Evolutionary conservation across 2,888 invertebrate genomes (phyloP).

Genomic region (Dione vanillae): DNA sequence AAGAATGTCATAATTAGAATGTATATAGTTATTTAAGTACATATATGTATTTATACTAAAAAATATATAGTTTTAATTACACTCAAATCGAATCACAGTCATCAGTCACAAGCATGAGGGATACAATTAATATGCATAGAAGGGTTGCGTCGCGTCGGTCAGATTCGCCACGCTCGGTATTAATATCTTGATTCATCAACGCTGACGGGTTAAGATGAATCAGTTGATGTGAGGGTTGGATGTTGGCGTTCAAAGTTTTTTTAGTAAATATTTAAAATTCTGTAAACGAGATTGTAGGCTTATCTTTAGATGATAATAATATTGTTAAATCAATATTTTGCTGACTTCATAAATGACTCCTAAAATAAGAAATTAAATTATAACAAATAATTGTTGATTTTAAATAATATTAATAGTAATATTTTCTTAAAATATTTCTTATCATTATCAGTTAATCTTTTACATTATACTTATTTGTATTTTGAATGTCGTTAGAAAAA

Average conservation of each 20-base stretch:
- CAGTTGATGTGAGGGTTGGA: conserved; percentile 67
- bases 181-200: conserved; percentile 84
- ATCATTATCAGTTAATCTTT: too few species aligned
- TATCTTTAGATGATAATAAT: too few species aligned
- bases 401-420: too few species aligned
- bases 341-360: too few species aligned
- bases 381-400: too few species aligned
- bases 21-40: too few species aligned
- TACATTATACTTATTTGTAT: background rate
- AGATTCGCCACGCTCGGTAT: conserved; percentile 81
- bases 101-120: conserved; percentile 41
- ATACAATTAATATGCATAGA: conserved; percentile 55
- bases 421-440: too few species aligned
- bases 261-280: background rate
- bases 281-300: background rate
- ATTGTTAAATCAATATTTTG: too few species aligned
- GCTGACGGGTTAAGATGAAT: conserved; percentile 81
- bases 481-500: background rate
- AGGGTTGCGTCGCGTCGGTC: conserved; percentile 74
- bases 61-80: conserved; percentile 22
- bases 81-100: conserved; percentile 33
- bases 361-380: too few species aligned
- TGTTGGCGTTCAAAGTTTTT: conserved; percentile 55
- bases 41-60: conserved; percentile 13
- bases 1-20: too few species aligned